Percentiles rank a stretch among this genome's conserved stretches.
These are phyloP conservation scores for Panorpa germanica DNA, from an alignment of 2,888 invertebrate genomes.

Conservation along the genomic window DNA sequence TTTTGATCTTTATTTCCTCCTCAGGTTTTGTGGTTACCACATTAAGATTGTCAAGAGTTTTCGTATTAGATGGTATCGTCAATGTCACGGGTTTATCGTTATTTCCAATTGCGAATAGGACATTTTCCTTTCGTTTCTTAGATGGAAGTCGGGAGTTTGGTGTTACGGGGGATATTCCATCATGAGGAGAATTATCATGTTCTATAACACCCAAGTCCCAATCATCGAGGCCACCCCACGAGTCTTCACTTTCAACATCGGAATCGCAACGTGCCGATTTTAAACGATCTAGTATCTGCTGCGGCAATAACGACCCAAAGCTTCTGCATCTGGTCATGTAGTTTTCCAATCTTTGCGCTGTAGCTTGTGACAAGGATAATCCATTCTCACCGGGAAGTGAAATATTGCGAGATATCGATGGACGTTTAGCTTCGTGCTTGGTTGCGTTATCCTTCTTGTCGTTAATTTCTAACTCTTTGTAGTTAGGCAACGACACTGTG, in stretches of 20 bases:
- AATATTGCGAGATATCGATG: too few species aligned
- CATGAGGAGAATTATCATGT: constrained; percentile 22
- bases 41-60: not conserved
- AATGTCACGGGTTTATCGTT: too few species aligned
- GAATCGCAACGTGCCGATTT: constrained; percentile 17
- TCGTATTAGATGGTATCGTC: not conserved
- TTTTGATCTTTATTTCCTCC: too few species aligned
- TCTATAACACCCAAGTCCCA: constrained; percentile 28
- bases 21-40: not conserved
- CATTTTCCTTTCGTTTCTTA: too few species aligned
- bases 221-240: constrained; percentile 27
- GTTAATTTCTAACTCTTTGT: constrained; percentile 25
- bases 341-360: constrained; percentile 23
- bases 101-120: too few species aligned
- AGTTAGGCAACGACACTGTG: constrained; percentile 31
- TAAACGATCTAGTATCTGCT: constrained; percentile 23
- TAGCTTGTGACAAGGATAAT: constrained; percentile 17
- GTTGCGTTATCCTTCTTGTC: constrained; percentile 15
- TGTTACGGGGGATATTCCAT: too few species aligned
- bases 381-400: constrained; percentile 19
- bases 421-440: constrained; percentile 16
- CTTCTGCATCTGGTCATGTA: constrained; percentile 27
- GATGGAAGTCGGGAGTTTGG: too few species aligned
- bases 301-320: constrained; percentile 26
- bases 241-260: constrained; percentile 26